Conservation (phyloP, 2,113 vertebrate genomes). For the Thamnophis sirtalis region DNA sequence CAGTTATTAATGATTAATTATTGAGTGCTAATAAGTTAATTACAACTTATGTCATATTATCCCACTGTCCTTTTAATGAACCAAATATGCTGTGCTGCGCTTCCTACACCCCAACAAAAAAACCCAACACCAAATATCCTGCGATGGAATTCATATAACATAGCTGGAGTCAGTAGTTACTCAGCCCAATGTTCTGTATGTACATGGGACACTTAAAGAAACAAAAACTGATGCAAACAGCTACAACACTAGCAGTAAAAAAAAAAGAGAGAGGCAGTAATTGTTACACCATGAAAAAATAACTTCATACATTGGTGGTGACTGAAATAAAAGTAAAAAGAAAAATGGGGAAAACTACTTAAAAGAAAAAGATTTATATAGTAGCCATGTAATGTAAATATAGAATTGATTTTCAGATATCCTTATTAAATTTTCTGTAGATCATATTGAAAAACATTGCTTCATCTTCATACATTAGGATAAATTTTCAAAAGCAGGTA, state of each 20-base stretch:
- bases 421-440: not conserved
- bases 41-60: not conserved
- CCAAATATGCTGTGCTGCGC: not conserved
- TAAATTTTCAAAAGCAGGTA: not conserved
- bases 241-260: not conserved
- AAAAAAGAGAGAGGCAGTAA: not conserved
- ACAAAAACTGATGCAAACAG: not conserved
- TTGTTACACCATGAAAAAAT: not conserved
- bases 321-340: not conserved
- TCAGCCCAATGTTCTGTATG: not conserved
- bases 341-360: not conserved
- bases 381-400: not conserved
- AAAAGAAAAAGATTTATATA: not conserved
- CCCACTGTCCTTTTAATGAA: not conserved
- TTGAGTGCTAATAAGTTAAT: not conserved
- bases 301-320: not conserved
- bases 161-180: not conserved
- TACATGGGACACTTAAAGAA: not conserved
- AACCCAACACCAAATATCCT: not conserved
- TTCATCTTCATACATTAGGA: not conserved
- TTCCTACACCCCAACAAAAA: not conserved
- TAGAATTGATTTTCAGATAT: not conserved
- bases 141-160: not conserved
- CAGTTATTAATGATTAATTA: not conserved
- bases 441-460: not conserved